phyloP scores from a whole-genome alignment of 1,140 invertebrate genomes.

The Drosophila neocordata region DNA sequence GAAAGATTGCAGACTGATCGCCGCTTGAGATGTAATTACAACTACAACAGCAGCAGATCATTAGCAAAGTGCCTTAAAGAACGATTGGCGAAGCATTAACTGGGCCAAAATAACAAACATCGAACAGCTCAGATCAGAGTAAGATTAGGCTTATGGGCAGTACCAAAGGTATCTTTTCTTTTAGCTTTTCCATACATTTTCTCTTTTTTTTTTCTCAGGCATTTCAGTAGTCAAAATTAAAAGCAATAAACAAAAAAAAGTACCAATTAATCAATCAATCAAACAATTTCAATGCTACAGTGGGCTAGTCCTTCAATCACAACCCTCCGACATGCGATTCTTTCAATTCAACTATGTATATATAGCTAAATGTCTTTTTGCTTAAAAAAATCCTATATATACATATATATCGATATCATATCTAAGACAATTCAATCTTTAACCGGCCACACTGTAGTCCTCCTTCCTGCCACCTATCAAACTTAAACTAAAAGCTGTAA shows the following conservation, averaged over 20 bases:
- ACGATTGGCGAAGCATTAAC: neutral
- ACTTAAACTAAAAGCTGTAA: constrained; percentile 1
- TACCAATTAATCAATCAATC: neutral
- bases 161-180: neutral
- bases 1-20: neutral
- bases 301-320: neutral
- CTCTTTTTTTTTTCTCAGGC: no score
- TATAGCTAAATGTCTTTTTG: neutral
- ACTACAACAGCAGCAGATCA: neutral
- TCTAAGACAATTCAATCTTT: neutral
- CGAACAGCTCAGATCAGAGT: neutral
- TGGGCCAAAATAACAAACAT: constrained; percentile 1
- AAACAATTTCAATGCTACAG: neutral
- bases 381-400: neutral
- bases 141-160: neutral
- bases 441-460: neutral
- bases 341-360: neutral
- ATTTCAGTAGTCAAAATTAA: neutral
- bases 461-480: neutral
- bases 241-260: neutral
- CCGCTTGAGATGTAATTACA: neutral
- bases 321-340: neutral
- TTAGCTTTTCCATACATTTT: neutral
- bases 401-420: neutral
- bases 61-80: constrained; percentile 5